Percentiles rank a stretch among this genome's conserved stretches.
Evolutionary conservation across 2,797 vertebrate species (phyloP).

Genomic region (Peromyscus attwateri): DNA sequence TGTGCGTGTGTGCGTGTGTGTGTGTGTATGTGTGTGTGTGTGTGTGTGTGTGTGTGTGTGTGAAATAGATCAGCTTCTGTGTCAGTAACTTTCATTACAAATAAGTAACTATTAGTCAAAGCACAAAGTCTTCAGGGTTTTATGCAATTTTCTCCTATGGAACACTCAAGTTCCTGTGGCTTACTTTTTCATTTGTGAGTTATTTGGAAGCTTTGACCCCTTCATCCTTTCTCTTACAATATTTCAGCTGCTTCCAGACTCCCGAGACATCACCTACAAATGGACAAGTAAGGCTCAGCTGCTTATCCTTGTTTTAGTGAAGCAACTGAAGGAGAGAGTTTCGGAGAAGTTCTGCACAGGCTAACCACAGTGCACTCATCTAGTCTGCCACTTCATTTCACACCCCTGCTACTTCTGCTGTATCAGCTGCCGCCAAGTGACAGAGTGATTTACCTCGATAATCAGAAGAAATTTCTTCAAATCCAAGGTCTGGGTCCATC

Average conservation of each 20-base stretch:
- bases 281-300: background rate
- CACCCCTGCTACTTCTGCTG: background rate
- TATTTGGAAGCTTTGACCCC: background rate
- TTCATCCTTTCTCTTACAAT: background rate
- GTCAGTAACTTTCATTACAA: background rate
- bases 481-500: background rate
- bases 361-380: background rate
- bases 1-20: too few relatives aligned
- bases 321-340: background rate
- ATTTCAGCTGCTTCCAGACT: background rate
- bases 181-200: constrained; percentile 25
- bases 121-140: background rate
- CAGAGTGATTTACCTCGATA: background rate
- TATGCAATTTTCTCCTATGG: background rate
- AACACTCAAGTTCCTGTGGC: background rate
- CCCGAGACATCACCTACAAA: background rate
- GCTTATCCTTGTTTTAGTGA: constrained; percentile 13
- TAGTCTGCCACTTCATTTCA: too few relatives aligned
- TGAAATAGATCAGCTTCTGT: background rate
- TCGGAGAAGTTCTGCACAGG: background rate
- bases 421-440: background rate
- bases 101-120: constrained; percentile 41
- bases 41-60: too few relatives aligned
- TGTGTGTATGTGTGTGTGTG: too few relatives aligned
- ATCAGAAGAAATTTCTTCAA: constrained; percentile 39